Base-by-base conservation (phyloP, 2,797 vertebrate genomes). In the Hyperoplus lanceolatus region DNA sequence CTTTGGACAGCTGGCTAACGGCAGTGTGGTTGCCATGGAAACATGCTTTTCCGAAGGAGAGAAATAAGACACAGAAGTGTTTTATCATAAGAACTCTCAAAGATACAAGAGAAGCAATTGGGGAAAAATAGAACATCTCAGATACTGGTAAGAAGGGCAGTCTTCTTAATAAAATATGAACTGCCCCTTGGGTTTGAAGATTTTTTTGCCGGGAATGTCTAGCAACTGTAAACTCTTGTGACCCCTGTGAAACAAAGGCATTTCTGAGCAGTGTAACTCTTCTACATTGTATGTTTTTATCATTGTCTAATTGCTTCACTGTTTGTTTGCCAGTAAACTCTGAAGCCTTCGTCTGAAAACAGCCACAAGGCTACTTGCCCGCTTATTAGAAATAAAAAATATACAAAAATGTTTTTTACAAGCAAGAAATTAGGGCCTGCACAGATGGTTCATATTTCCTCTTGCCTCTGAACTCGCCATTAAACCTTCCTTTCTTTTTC, bases 1-100 rank as follows among this genome's bases (percentile, higher is more conserved):
- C 75, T 94, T 93, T 92, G 90, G 93, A 90, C 91, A 93, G 93
- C 91, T 89, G 90, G 93, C 85, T 93, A 90, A 91, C 80, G 82
- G 90, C 90, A 87, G 77, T 39, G 61, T 16, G 82, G 95, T 95
- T 89, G 72, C 91, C 90, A 95, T 94, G 92, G 95, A 90, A 93
- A 96, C 94, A 29, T 86, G 70, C 81, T 88, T 86, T 90, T 90
- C 83, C 90, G 90, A 93, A 83, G 72, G 77, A 80, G 83, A 83
- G 86, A 79, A 87, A 90, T 80, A 90, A 90, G 79, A 89, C 76
- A 82, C 73, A 62, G 78, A 86, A 66, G 48, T 53, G 58, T 85
- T 93, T 90, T 88, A 92, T 85, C 81, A 80, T 73, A 82, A 77
- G 80, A 90, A 87, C 66, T 86, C 79, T 51, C 39, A 53, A 18